phyloP scores from a whole-genome alignment of 30 jellyfish, hydroid and myxozoan genomes.

The Cassiopea andromeda region DNA sequence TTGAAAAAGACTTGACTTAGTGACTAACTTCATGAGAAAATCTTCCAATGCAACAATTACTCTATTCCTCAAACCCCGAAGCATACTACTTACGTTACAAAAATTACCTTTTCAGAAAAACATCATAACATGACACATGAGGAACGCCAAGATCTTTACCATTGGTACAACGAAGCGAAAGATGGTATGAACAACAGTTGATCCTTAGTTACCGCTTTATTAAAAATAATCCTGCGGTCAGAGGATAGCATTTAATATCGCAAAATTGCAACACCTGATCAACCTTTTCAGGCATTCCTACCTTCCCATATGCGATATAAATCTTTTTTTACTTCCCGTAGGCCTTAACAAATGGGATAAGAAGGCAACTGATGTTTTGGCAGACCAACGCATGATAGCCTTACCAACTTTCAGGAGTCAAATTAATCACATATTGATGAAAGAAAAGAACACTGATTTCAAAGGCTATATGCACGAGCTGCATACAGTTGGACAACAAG shows the following conservation, averaged over 20 bases:
- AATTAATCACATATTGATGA: conserved; percentile 42
- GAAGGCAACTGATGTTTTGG: conserved; percentile 32
- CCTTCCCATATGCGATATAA: no score
- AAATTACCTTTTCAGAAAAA: not conserved
- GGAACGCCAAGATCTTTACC: conserved; percentile 43
- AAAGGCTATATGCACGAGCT: conserved; percentile 61
- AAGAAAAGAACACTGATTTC: conserved; percentile 57
- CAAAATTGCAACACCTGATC: no score
- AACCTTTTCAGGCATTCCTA: no score
- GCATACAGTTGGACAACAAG: conserved; percentile 58
- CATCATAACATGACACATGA: conserved; percentile 50
- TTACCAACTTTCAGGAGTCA: conserved; percentile 55
- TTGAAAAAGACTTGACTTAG: no score
- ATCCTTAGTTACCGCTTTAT: no score
- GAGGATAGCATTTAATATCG: no score
- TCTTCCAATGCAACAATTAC: no score
- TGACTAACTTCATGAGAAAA: no score
- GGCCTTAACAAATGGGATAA: conserved; percentile 52
- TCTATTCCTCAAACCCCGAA: not conserved
- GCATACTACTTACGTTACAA: not conserved
- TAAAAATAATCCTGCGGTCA: no score
- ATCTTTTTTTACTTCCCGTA: not conserved
- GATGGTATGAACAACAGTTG: conserved; percentile 7
- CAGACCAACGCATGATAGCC: conserved; percentile 23
- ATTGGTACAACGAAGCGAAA: conserved; percentile 61